Evolutionary conservation across 1,140 invertebrate species (phyloP), one percentile per base, ranked within the genome.

Genomic region (Dryas iulia): DNA sequence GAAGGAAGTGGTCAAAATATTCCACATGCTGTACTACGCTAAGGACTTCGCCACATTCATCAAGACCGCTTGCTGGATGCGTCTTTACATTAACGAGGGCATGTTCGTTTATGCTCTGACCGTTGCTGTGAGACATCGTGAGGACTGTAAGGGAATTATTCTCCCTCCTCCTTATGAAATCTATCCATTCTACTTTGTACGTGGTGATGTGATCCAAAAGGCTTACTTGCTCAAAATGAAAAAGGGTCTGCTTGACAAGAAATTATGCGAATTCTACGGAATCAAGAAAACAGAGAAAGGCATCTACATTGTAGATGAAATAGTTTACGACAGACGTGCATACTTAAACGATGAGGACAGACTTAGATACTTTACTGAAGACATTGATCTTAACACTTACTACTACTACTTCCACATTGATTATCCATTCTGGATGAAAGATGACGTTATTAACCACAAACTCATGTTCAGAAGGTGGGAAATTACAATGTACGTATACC

Each of bases 361-460:
- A 10, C 65, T 96, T 24, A 92, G 93, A 66, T 96, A 95, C 74
- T 95, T 95, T 77, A 93, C 93, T 23, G 95, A 96, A 84, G 95
- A 95, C 76, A 93, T 95, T 72, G 95, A 94, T 24, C 86, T 95
- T 31, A 96, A 95, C 73, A 90, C 93, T 3, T 95, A 94, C 82
- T 95, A 95, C 86, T 95, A 94, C 87, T 94, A 95, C 83, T 93
- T 94, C 91, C 94, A 95, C 64, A 82, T 94, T 69, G 91, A 94
- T 33, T 94, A 94, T 83, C 94, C 95, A 57, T 94, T 94, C 92
- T 95, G 94, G 94, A 82, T 95, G 78, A 92, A 91, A 35, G 92
- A 92, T 64, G 90, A 92, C 24, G 87, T 94, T 7, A 87, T 90
- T n/a, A 71, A 25, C 18, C 83, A 89, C n/a, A 87, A 94, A 18